These are phyloP conservation scores for Sciaenops ocellatus DNA, from an alignment of 2,797 vertebrate species.

Conservation along the genomic window DNA sequence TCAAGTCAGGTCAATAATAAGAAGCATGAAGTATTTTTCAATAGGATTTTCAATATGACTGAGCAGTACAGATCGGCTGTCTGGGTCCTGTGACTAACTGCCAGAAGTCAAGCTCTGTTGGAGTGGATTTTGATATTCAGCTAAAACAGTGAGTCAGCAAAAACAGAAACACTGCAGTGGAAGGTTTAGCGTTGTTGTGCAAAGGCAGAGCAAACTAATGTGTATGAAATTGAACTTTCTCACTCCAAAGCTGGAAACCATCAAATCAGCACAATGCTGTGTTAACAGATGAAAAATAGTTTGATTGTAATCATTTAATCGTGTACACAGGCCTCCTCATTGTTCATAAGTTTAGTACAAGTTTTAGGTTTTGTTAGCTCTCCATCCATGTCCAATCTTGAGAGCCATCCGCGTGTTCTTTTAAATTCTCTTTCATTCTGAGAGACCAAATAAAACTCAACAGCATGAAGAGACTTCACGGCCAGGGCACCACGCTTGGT, in stretches of 20 bases:
- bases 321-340: conserved; percentile 11
- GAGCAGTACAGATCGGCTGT: conserved; percentile 20
- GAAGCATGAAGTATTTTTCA: not conserved
- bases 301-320: not conserved
- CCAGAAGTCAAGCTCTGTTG: conserved; percentile 12
- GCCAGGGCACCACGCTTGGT: conserved; percentile 36
- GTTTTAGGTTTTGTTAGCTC: conserved; percentile 41
- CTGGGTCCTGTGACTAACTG: conserved; percentile 17
- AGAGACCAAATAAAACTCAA: conserved; percentile 49
- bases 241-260: conserved; percentile 13
- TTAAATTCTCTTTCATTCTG: conserved; percentile 67
- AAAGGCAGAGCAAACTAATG: conserved; percentile 31
- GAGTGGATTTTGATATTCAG: conserved; percentile 40
- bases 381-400: conserved; percentile 32
- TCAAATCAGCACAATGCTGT: conserved; percentile 21
- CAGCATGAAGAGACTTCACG: conserved; percentile 42
- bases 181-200: conserved; percentile 23
- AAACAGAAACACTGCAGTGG: conserved; percentile 48
- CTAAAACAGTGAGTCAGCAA: conserved; percentile 57
- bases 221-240: conserved; percentile 25
- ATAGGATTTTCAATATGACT: conserved; percentile 11
- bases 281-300: conserved; percentile 8
- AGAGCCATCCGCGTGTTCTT: conserved; percentile 51
- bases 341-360: conserved; percentile 21
- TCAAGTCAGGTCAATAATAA: conserved; percentile 13